Conservation (phyloP, 2,797 vertebrate species). For the Oreochromis grahami region DNA sequence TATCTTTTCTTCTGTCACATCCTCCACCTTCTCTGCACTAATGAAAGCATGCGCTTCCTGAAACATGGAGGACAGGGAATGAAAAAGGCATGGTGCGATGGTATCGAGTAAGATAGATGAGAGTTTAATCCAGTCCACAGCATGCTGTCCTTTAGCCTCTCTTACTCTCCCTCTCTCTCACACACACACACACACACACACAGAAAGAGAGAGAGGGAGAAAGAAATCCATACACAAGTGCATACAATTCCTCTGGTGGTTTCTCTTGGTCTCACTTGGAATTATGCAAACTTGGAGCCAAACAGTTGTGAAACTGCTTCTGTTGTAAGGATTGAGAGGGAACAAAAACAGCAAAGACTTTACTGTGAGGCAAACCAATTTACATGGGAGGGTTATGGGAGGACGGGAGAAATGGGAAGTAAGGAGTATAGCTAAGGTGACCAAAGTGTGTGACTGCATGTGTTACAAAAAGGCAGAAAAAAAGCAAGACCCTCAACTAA, state of each 20-base stretch:
- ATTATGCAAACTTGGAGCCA: slow-evolving; percentile 51
- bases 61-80: slow-evolving; percentile 21
- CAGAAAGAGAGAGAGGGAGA: not conserved
- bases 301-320: slow-evolving; percentile 65
- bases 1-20: slow-evolving; percentile 80
- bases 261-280: slow-evolving; percentile 38
- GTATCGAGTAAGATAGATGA: slow-evolving; percentile 10
- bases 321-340: slow-evolving; percentile 23
- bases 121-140: not conserved
- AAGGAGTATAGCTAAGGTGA: not conserved
- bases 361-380: slow-evolving; percentile 38
- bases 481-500: not conserved
- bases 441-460: not conserved
- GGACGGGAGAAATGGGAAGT: not conserved
- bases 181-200: not conserved
- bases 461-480: not conserved
- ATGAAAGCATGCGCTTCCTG: slow-evolving; percentile 82
- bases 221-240: slow-evolving; percentile 11
- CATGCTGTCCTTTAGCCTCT: slow-evolving; percentile 1
- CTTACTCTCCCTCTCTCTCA: not conserved
- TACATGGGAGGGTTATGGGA: slow-evolving; percentile 9
- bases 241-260: slow-evolving; percentile 38
- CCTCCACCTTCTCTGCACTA: slow-evolving; percentile 71
- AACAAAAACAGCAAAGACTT: slow-evolving; percentile 39
- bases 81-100: not conserved